Evolutionary conservation across 2,888 invertebrate species (phyloP).

Genomic region (Sinodicranocentrus sp.): DNA sequence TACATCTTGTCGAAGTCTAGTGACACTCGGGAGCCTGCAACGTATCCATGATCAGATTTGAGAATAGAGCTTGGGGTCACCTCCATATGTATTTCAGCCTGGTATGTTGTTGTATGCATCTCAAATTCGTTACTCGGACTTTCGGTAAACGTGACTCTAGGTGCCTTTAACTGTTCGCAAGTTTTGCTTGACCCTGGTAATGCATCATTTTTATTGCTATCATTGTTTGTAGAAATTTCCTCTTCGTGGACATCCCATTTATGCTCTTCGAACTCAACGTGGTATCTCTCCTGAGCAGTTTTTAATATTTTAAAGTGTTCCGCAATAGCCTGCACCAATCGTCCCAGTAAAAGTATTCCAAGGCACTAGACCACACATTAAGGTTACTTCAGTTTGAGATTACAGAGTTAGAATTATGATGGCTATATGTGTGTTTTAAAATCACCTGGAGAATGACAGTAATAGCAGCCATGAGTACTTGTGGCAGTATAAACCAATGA

Average conservation of each 20-base stretch:
- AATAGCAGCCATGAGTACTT: constrained; percentile 57
- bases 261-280: constrained; percentile 32
- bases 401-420: too few relatives aligned
- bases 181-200: too few relatives aligned
- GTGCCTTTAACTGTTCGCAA: neutral
- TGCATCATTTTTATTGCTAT: neutral
- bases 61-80: constrained; percentile 50
- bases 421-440: too few relatives aligned
- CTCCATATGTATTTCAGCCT: constrained; percentile 41
- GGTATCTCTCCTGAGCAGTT: constrained; percentile 41
- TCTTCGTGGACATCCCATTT: constrained; percentile 14
- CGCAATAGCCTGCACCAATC: constrained; percentile 31
- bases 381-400: too few relatives aligned
- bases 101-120: constrained; percentile 15
- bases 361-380: constrained; percentile 17
- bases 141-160: neutral
- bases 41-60: constrained; percentile 59
- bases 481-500: constrained; percentile 70
- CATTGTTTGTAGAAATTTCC: neutral
- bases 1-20: constrained; percentile 28
- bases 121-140: constrained; percentile 11
- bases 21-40: constrained; percentile 54
- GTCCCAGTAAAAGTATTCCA: constrained; percentile 16
- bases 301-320: constrained; percentile 28
- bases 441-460: constrained; percentile 61